Base-by-base conservation (phyloP, 2,797 vertebrate species). In the Cyprinella venusta region DNA sequence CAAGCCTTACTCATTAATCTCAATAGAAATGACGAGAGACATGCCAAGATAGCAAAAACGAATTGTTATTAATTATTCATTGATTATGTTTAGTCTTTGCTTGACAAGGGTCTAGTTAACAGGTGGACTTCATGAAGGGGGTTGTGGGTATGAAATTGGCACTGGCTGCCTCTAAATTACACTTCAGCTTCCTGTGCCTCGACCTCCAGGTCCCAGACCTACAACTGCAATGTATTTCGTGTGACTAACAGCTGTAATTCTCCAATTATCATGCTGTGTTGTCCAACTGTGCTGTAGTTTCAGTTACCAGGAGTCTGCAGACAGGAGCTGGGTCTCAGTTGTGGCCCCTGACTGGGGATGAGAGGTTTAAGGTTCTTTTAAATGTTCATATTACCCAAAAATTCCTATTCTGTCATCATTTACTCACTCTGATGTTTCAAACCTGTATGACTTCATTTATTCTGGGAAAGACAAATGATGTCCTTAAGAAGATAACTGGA, bases 191-290 rank as follows among this genome's bases (percentile, higher is more conserved):
- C 95, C 95, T 96, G 94, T 94, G 91, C 87, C 87, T 69, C 88
- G 92, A 89, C 91, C 92, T 90, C 90, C 83, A 89, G 91, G 90
- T 91, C 92, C 82, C 88, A 92, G 95, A 96, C 94, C 95, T 93
- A 91, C 92, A 92, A 94, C 92, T 93, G 92, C 90, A 87, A 89
- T 92, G 89, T 94, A 94, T 95, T 91, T 93, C 90, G 90, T 94
- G 92, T 92, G 94, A 95, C 95, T 95, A 96, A 95, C 91, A 93
- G 93, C 92, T 96, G 94, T 94, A 93, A 95, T 94, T 92, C 93
- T 92, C 91, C 94, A 93, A 93, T 95, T 94, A 93, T 92, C 94
- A 93, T 91, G 92, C 92, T 92, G 90, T 86, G 85, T 90, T 90
- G 88, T 92, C 94, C 94, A 93, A 94, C 93, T 93, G 92, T 79